phyloP scores from a whole-genome alignment of 2,888 invertebrate species.

The Esperia sulphurella region DNA sequence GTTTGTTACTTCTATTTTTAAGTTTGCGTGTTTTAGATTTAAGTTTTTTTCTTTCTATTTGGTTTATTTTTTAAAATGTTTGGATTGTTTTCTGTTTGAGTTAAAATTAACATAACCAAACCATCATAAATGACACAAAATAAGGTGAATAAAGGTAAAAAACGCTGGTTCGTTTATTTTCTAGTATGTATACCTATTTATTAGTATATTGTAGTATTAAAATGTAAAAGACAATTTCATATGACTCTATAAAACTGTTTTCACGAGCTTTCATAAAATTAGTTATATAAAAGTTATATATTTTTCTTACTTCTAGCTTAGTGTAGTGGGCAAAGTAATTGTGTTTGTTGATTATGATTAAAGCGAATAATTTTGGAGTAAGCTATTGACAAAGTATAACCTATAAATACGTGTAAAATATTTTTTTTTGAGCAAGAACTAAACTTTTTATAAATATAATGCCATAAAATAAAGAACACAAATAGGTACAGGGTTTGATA shows the following conservation, averaged over 20 bases:
- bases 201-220: slow-evolving; percentile 43
- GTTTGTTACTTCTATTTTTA: slow-evolving; percentile 50
- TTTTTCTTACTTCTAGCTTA: slow-evolving; percentile 74
- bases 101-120: slow-evolving; percentile 6
- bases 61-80: slow-evolving; percentile 22
- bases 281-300: slow-evolving; percentile 59
- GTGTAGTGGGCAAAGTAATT: slow-evolving; percentile 40
- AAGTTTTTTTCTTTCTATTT: slow-evolving; percentile 24
- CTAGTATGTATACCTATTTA: slow-evolving; percentile 29
- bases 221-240: slow-evolving; percentile 74
- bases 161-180: slow-evolving; percentile 42
- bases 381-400: slow-evolving; percentile 5
- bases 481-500: no score
- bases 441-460: no score
- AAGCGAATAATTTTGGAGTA: slow-evolving; percentile 21
- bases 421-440: no score
- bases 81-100: slow-evolving; percentile 41
- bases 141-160: slow-evolving; percentile 3
- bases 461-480: no score
- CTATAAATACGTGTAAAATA: neutral
- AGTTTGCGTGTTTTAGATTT: slow-evolving; percentile 56
- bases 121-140: slow-evolving; percentile 6
- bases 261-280: slow-evolving; percentile 74
- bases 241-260: slow-evolving; percentile 56
- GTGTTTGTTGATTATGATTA: slow-evolving; percentile 32